phyloP scores from a whole-genome alignment of 2,797 vertebrate species.

The Typhlichthys subterraneus region DNA sequence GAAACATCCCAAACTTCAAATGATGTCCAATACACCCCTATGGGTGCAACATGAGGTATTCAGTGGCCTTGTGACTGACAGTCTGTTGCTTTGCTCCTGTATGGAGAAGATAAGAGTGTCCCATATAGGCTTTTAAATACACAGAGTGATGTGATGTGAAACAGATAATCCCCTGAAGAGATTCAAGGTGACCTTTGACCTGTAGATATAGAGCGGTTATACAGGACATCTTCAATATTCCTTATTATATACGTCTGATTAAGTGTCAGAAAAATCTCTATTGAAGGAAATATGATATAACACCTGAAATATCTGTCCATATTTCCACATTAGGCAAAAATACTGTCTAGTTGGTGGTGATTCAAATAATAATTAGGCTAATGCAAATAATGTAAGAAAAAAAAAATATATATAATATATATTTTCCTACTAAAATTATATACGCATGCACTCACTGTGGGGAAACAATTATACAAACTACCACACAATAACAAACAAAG shows the following conservation, averaged over 20 bases:
- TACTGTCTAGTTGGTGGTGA: too few relatives aligned
- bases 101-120: constrained; percentile 58
- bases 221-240: constrained; percentile 6
- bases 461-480: constrained; percentile 3
- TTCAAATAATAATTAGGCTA: too few relatives aligned
- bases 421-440: not conserved
- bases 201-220: constrained; percentile 32
- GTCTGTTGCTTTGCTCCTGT: constrained; percentile 50
- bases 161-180: constrained; percentile 46
- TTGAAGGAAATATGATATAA: not conserved
- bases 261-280: constrained; percentile 16
- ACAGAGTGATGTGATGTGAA: constrained; percentile 36
- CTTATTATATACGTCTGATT: not conserved
- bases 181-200: constrained; percentile 38
- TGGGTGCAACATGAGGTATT: constrained; percentile 23
- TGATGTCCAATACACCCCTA: constrained; percentile 41
- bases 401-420: not conserved
- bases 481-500: constrained; percentile 21
- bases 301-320: too few relatives aligned
- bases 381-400: not conserved
- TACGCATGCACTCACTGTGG: constrained; percentile 5
- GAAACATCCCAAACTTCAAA: constrained; percentile 6
- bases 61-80: constrained; percentile 21
- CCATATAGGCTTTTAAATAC: constrained; percentile 38
- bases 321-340: too few relatives aligned